phyloP scores from a whole-genome alignment of 2,797 vertebrate species.

The Neosilurus mollespiculum region DNA sequence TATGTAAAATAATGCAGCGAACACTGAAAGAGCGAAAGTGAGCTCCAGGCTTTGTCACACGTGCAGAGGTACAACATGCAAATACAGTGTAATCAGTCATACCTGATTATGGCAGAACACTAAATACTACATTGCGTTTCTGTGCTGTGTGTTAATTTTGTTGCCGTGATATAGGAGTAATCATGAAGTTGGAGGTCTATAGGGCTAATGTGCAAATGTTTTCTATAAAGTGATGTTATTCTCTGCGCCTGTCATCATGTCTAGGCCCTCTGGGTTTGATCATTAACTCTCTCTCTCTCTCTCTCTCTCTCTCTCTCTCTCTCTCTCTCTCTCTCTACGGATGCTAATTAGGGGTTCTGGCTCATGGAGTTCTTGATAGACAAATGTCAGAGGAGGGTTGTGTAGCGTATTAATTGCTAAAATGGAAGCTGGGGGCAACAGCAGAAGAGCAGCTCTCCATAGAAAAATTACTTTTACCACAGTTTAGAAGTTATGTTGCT shows the following conservation, averaged over 20 bases:
- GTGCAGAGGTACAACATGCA: conserved; percentile 8
- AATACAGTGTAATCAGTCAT: conserved; percentile 40
- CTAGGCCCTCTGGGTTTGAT: conserved; percentile 63
- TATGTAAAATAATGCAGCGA: conserved; percentile 51
- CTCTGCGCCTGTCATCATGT: conserved; percentile 51
- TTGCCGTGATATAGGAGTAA: conserved; percentile 45
- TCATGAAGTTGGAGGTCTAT: conserved; percentile 47
- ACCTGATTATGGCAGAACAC: conserved; percentile 38
- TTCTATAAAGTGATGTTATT: conserved; percentile 54
- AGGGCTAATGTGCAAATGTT: conserved; percentile 51
- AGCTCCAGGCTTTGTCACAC: conserved; percentile 24
- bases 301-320: conserved; percentile 53
- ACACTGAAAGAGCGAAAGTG: neutral
- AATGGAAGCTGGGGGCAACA: conserved; percentile 64
- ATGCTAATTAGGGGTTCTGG: conserved; percentile 73
- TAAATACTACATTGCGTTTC: conserved; percentile 34
- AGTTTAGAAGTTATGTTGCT: conserved; percentile 62
- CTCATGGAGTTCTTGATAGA: conserved; percentile 71
- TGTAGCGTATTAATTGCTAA: conserved; percentile 70
- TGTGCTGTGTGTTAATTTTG: conserved; percentile 31
- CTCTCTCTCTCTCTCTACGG: conserved; percentile 50
- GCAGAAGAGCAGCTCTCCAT: conserved; percentile 44
- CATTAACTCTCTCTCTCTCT: conserved; percentile 57
- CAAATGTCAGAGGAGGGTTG: conserved; percentile 75
- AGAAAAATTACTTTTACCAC: conserved; percentile 39